Evolutionary conservation across 2,797 vertebrate genomes (phyloP), one percentile per base, ranked within the genome.

Genomic region (Paratrypauchen microcephalus): DNA sequence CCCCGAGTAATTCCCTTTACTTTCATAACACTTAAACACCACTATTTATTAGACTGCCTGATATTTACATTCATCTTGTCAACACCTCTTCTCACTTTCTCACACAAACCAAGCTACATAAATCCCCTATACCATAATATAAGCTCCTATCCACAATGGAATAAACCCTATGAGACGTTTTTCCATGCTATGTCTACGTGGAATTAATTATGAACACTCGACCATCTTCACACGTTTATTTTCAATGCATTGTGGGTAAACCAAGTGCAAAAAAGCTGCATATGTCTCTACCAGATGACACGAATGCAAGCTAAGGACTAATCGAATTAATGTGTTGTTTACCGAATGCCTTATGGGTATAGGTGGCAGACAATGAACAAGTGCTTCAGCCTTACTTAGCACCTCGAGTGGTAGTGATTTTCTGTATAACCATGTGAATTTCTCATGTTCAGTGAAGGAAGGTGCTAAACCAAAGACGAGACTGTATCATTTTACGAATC

Each of bases 301-400:
- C 1, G 2, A 8, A 45, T 65, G 18, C 21, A 23, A 36, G 59
- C 48, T 65, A 65, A 13, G 45, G 24, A 47, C 18, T 65, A 52
- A 65, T 65, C n/a, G 6, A 65, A 65, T 50, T 19, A 65, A 36
- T 47, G 64, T 63, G 13, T 2, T 23, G 12, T 47, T 18, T 56
- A 6, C 9, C 19, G 6, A 71, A 72, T 50, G 65, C 63, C 69
- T 54, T 50, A 41, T 59, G 60, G n/a, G 32, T 69, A 54, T 26
- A 52, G 15, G 32, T 55, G 57, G 75, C 54, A 75, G 65, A n/a
- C 61, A 52, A 30, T 57, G 64, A 45, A 18, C 1, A 54, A 64
- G 59, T 73, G 56, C 67, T 71, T 78, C 50, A 63, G 68, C 48
- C 8, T 67, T 32, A 73, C 66, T 73, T 71, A 71, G 71, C 73